Percentiles rank a stretch among this genome's conserved stretches.
Conservation (phyloP, 2,888 invertebrate genomes). For the Aphidius colemani region DNA sequence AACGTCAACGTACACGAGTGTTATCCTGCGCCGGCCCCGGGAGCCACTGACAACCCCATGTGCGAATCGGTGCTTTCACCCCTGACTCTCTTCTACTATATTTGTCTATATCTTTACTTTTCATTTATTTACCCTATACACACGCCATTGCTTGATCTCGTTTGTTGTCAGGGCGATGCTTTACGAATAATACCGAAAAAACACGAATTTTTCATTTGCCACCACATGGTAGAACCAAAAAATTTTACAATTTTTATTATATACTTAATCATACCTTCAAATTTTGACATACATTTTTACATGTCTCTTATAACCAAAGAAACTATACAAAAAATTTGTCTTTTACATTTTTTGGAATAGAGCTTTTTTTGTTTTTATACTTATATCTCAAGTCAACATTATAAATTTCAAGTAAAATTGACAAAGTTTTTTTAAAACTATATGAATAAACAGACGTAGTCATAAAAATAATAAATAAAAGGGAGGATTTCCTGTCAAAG, state of each 20-base stretch:
- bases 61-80: slow-evolving; percentile 37
- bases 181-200: slow-evolving; percentile 51
- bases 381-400: no score
- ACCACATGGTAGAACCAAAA: slow-evolving; percentile 54
- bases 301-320: no score
- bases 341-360: no score
- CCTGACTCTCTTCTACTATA: slow-evolving; percentile 2
- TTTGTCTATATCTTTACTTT: neutral
- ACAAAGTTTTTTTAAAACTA: no score
- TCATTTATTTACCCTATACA: neutral
- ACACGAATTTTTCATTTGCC: slow-evolving; percentile 43
- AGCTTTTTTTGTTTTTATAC: no score
- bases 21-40: slow-evolving; percentile 47
- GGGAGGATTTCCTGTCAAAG: neutral
- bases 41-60: slow-evolving; percentile 60
- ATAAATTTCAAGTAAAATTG: no score
- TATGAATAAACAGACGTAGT: neutral
- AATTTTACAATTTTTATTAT: slow-evolving; percentile 33
- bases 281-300: no score
- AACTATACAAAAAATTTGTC: no score
- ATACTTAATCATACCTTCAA: no score
- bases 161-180: slow-evolving; percentile 45
- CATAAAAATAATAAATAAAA: neutral
- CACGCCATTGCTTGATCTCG: slow-evolving; percentile 7
- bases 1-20: slow-evolving; percentile 44